phyloP scores from a whole-genome alignment of 2,113 vertebrate species.

The Phocoena phocoena region DNA sequence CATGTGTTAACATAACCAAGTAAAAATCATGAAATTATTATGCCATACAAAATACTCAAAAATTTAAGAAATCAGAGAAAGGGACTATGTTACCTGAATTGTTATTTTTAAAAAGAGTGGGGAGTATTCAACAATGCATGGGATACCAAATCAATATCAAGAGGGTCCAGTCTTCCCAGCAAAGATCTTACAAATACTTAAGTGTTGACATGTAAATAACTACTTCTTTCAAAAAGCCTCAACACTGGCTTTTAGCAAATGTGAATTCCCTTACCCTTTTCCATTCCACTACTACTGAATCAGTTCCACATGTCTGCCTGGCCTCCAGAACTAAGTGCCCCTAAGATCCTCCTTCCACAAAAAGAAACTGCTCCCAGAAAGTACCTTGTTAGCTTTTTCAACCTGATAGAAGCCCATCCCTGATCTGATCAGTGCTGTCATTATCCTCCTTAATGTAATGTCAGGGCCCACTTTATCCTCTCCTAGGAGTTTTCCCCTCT shows the following conservation, averaged over 20 bases:
- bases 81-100: not conserved
- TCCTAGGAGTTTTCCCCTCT: not conserved
- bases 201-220: not conserved
- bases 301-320: not conserved
- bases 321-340: not conserved
- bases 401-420: not conserved
- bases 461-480: not conserved
- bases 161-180: not conserved
- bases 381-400: not conserved
- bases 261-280: not conserved
- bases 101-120: not conserved
- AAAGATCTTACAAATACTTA: constrained; percentile 26
- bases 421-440: not conserved
- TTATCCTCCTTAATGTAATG: not conserved
- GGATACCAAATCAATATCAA: not conserved
- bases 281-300: not conserved
- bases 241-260: not conserved
- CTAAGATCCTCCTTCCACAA: not conserved
- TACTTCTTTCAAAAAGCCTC: not conserved
- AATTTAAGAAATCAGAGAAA: not conserved
- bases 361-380: not conserved
- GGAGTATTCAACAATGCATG: not conserved
- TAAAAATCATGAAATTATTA: not conserved
- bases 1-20: not conserved
- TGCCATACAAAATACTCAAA: not conserved